These are phyloP conservation scores for Pollenia amentaria DNA, from an alignment of 2,888 invertebrate species.

Conservation along the genomic window DNA sequence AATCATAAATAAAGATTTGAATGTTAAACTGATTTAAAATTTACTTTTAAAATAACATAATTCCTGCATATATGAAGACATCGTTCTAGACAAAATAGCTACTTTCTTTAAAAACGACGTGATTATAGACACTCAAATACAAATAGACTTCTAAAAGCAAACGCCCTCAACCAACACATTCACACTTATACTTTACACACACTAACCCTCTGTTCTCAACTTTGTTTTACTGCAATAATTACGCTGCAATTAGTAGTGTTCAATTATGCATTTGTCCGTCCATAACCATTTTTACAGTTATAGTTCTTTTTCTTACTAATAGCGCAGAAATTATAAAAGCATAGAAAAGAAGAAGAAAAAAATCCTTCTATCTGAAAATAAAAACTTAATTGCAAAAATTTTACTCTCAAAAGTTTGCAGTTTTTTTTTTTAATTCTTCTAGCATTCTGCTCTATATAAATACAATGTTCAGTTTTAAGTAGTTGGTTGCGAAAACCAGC, in stretches of 20 bases:
- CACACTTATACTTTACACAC: neutral
- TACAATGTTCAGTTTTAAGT: slow-evolving; percentile 30
- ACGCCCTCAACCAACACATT: neutral
- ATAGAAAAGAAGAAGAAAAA: slow-evolving; percentile 8
- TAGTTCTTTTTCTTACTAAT: slow-evolving; percentile 38
- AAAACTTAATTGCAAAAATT: slow-evolving; percentile 71
- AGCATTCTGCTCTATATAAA: slow-evolving; percentile 50
- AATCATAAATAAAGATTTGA: too few relatives aligned
- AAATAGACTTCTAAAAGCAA: neutral
- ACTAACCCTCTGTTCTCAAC: slow-evolving; percentile 10
- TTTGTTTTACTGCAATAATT: slow-evolving; percentile 71
- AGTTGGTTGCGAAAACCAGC: neutral
- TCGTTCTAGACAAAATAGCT: slow-evolving; percentile 1
- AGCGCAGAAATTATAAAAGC: slow-evolving; percentile 40
- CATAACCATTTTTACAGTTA: slow-evolving; percentile 53
- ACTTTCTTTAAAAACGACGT: slow-evolving; percentile 10
- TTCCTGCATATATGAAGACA: neutral
- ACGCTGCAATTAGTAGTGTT: slow-evolving; percentile 74
- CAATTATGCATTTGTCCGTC: slow-evolving; percentile 72
- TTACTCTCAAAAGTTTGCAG: slow-evolving; percentile 63
- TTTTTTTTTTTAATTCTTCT: slow-evolving; percentile 28
- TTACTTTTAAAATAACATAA: neutral
- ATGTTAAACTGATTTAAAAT: too few relatives aligned
- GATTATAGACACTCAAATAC: slow-evolving; percentile 3
- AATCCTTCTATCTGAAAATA: slow-evolving; percentile 28